phyloP scores from a whole-genome alignment of 2,113 vertebrate species.

The Thunnus maccoyii region DNA sequence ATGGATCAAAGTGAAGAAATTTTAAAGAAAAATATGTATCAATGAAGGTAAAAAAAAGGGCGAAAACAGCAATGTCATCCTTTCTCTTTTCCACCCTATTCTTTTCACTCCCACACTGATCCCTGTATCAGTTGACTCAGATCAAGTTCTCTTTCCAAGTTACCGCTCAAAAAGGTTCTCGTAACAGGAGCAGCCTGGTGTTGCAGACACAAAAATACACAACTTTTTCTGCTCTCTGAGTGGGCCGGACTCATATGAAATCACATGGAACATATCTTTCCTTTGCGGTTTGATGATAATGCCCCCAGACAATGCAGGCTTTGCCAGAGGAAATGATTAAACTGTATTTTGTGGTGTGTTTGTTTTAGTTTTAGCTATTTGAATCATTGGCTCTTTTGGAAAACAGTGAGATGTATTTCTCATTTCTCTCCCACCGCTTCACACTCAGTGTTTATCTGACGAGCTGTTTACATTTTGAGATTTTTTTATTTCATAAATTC shows the following conservation, averaged over 20 bases:
- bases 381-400: conserved; percentile 34
- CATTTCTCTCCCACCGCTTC: neutral
- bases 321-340: conserved; percentile 45
- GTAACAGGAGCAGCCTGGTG: conserved; percentile 35
- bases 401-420: conserved; percentile 22
- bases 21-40: neutral
- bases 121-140: conserved; percentile 26
- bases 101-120: conserved; percentile 30
- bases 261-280: conserved; percentile 43
- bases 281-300: conserved; percentile 41
- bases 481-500: conserved; percentile 28
- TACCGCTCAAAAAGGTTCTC: conserved; percentile 2
- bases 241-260: conserved; percentile 29
- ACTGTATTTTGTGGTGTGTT: conserved; percentile 32
- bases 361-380: conserved; percentile 45
- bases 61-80: conserved; percentile 35
- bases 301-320: conserved; percentile 27
- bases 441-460: conserved; percentile 6
- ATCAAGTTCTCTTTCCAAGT: conserved; percentile 49
- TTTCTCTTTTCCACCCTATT: conserved; percentile 4
- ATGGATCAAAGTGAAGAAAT: neutral
- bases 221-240: conserved; percentile 15
- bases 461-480: conserved; percentile 28
- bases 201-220: conserved; percentile 34
- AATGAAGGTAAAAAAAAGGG: neutral